Evolutionary conservation across 2,888 invertebrate genomes (phyloP), one percentile per base, ranked within the genome.

Genomic region (Zootermopsis nevadensis): DNA sequence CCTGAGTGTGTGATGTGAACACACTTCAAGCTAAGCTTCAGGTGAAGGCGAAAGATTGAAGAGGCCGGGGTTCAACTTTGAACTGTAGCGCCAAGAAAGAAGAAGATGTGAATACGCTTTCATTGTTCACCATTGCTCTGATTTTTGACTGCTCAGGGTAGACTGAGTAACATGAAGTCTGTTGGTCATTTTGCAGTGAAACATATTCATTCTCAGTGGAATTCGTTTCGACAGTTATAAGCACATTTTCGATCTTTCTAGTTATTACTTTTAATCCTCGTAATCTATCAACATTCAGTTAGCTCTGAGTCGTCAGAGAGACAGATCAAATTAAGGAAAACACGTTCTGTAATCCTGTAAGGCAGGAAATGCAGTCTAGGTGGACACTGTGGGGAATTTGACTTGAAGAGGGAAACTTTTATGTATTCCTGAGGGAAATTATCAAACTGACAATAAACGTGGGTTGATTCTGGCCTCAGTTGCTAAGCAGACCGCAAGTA

Each of bases 381-480:
- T 1, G 69, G 15, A 27, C 12, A 1, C 33, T 31, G 33, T 7
- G 33, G 69, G 69, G 33, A 27, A 31, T 33, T 1, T 33, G 6
- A 69, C 33, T 33, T 33, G 15, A 69, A 69, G 15, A 33, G 33
- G 33, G 33, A 33, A 69, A 31, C 1, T 69, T 69, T 69, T 24
- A 69, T 69, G 33, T 69, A 69, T 69, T 69, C 69, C 69, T 10
- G 69, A 69, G 69, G 69, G 33, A 69, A 69, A 69, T 69, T 69
- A 69, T 22, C 69, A 30, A 30, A 69, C 31, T 69, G 19, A 69
- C 69, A 69, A 69, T 69, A 69, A 33, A 33, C 69, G 69, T 69
- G 69, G 33, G 33, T 69, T 31, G 31, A 33, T 22, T 69, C 31
- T 69, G 69, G 15, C 69, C 33, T 69, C 69, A 30, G 2, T 31